Conservation (phyloP, 2,888 invertebrate species). For the Ariolimax columbianus region DNA sequence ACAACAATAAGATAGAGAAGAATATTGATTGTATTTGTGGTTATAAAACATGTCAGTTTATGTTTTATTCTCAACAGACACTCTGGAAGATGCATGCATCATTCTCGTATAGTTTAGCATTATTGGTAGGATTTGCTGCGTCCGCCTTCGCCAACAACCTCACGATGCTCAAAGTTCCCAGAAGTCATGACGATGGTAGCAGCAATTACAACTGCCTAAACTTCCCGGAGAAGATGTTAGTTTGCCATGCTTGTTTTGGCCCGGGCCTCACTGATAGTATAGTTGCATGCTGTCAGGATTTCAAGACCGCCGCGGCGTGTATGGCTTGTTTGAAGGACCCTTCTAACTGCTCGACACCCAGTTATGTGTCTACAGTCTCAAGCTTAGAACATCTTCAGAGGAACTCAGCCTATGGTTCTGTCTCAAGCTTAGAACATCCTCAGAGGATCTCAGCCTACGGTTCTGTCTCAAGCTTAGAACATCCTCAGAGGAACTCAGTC, state of each 20-base stretch:
- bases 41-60: no score
- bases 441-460: no score
- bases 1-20: no score
- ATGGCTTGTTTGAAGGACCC: background rate
- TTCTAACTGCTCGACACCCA: background rate
- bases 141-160: background rate
- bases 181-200: background rate
- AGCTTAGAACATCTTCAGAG: background rate
- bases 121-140: background rate
- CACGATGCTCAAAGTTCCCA: background rate
- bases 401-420: background rate
- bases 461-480: background rate
- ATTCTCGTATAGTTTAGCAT: background rate
- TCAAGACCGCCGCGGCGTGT: background rate
- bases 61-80: background rate
- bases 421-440: background rate
- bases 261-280: background rate
- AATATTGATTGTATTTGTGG: no score
- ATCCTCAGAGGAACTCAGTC: no score
- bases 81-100: background rate
- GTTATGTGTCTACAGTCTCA: background rate
- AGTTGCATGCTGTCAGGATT: background rate
- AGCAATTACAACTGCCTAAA: background rate
- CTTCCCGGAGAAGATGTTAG: background rate
- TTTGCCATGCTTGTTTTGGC: background rate